Base-by-base conservation (phyloP, 2,888 invertebrate species). In the Nymphalis polychloros region DNA sequence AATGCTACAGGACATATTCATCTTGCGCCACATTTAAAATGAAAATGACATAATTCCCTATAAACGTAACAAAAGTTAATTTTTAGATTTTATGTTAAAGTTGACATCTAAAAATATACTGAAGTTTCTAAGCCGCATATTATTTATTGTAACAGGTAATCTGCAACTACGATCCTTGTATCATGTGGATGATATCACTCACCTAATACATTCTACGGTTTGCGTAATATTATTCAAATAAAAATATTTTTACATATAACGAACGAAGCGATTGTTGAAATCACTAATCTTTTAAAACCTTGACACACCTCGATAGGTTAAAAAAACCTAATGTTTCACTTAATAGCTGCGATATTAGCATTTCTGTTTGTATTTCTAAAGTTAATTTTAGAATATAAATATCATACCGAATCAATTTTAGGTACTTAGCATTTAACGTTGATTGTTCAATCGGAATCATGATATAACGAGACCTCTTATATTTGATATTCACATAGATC, bases 281-380 rank as follows among this genome's bases (percentile, higher is more conserved):
- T 78, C 48, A 61, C 66, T 48, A 60, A 57, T 57, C 57, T 74
- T 76, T 8, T 72, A 76, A 75, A 79, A 73, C 87, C 86, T 86
- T 84, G 87, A 83, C 86, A 81, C 81, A 78, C 80, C 81, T 79
- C 69, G 75, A 69, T 73, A 71, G 75, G 73, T 76, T 71, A 69
- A 73, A 79, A 72, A 68, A 73, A 77, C 76, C 53, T 27, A 55
- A 55, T 55, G 31, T 78, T 75, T 73, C 41, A 57, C 41, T 57
- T n/a, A 41, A 57, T 41, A 57, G 20, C 35, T 0, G 41, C 35
- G 19, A 57, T 35, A 41, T n/a, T 57, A 31, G 17, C n/a, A n/a
- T 48, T 49, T 49, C 27, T 49, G 49, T 49, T 49, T 49, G 19
- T n/a, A 49, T 41, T 41, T 4, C 10, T 13, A 41, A 13, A 13